phyloP scores from a whole-genome alignment of 2,113 vertebrate species.

The Thomomys bottae region DNA sequence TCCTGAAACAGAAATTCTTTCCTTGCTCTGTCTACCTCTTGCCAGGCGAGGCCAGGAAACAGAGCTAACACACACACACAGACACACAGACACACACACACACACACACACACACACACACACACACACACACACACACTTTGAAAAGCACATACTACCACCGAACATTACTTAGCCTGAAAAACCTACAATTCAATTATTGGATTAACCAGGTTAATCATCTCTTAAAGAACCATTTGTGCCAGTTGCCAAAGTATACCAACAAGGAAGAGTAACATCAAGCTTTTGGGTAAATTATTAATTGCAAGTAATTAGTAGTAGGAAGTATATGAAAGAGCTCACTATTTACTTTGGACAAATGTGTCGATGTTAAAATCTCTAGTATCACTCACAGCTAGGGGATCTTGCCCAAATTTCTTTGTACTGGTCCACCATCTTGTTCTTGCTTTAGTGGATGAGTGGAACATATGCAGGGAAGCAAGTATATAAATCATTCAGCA shows the following conservation, averaged over 20 bases:
- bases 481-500: not conserved
- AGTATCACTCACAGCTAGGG: not conserved
- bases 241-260: constrained; percentile 18
- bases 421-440: not conserved
- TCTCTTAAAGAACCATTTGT: constrained; percentile 38
- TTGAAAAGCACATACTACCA: not conserved
- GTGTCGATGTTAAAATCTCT: not conserved
- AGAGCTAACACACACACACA: not conserved
- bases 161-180: constrained; percentile 2
- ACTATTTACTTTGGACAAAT: constrained; percentile 15
- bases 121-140: not conserved
- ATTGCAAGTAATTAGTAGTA: constrained; percentile 39
- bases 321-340: not conserved
- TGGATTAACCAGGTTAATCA: constrained; percentile 35
- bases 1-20: not conserved
- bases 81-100: not conserved
- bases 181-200: constrained; percentile 59
- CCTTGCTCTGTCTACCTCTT: not conserved
- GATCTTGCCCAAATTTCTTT: not conserved
- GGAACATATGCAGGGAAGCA: not conserved
- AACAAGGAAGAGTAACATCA: not conserved
- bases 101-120: not conserved
- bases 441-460: not conserved
- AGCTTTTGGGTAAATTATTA: constrained; percentile 15
- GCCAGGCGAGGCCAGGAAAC: not conserved